Base-by-base conservation (phyloP, 2,113 vertebrate species). In the Laticauda colubrina region DNA sequence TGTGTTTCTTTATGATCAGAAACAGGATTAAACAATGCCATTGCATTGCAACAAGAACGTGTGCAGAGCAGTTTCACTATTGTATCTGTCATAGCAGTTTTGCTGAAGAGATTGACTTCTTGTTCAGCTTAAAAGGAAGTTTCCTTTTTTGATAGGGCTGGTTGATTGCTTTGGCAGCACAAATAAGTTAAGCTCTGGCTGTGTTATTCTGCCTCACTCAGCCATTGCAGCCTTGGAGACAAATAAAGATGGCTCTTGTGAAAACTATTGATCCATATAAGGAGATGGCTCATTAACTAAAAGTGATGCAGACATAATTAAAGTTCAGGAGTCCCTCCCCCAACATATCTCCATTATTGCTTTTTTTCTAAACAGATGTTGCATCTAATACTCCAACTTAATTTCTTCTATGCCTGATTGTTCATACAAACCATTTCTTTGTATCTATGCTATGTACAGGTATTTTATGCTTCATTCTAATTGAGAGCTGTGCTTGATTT, bases 221-320 rank as follows among this genome's bases (percentile, higher is more conserved):
- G 26, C 34, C 87, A 21, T 26, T 55, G 5, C 59, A n/a, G 61
- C 24, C 61, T 88, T 92, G 61, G 61, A 92, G 14, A 45, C 34
- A 26, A 89, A 75, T 75, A 75, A 88, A 75, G 51, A 34, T 81
- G 87, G 61, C n/a, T 61, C 51, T 89, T 89, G n/a, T 23, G 34
- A 69, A 88, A 55, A 53, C 15, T 69, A 88, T 89, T n/a, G 61
- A 81, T 88, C 91, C 86, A 54, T 54, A 92, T 34, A 92, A 89
- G 55, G 51, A 81, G 34, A 53, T 92, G 61, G 34, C 21, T 75
- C 87, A 89, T 88, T 92, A 89, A 89, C 51, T 92, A 89, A 92
- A 89, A 92, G 61, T 92, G 87, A 92, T 89, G 34, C 23, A 75
- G 21, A 24, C 51, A 92, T 75, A 92, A 92, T 88, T 92, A 69